Conservation (phyloP, 2,113 vertebrate species). For the Crotophaga sulcirostris region DNA sequence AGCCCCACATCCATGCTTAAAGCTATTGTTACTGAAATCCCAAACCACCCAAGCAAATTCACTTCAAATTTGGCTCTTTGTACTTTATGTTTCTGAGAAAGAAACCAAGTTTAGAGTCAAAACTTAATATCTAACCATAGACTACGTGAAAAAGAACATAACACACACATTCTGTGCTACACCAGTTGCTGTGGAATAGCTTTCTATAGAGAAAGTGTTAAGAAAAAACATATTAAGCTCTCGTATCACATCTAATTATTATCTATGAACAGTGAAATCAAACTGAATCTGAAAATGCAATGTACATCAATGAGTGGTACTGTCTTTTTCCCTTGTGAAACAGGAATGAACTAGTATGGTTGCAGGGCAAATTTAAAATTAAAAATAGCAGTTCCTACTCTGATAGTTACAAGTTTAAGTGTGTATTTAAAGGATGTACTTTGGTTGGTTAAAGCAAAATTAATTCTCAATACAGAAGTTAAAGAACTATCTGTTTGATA, state of each 20-base stretch:
- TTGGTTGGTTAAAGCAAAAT: neutral
- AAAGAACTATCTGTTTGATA: slow-evolving; percentile 9
- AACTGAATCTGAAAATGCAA: slow-evolving; percentile 1
- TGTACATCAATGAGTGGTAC: neutral
- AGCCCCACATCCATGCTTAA: neutral
- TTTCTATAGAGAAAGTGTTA: neutral
- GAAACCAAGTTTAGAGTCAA: neutral
- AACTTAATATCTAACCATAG: neutral
- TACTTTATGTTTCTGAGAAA: neutral
- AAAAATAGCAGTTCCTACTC: neutral
- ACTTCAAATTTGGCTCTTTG: neutral
- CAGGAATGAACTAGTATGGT: neutral
- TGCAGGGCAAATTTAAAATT: neutral
- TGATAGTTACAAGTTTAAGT: neutral
- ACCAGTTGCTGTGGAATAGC: neutral
- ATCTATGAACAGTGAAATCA: neutral
- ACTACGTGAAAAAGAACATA: neutral
- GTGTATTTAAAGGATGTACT: neutral
- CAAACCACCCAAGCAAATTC: neutral
- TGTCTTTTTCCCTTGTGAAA: neutral
- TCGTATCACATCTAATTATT: neutral
- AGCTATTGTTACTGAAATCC: slow-evolving; percentile 5
- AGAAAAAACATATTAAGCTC: neutral
- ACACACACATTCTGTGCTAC: neutral
- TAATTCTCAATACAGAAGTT: neutral